A percentile compares a stretch with the other conserved stretches of the same genome.
phyloP scores from a whole-genome alignment of 2,797 vertebrate genomes.

The Sebastes nivosus region DNA sequence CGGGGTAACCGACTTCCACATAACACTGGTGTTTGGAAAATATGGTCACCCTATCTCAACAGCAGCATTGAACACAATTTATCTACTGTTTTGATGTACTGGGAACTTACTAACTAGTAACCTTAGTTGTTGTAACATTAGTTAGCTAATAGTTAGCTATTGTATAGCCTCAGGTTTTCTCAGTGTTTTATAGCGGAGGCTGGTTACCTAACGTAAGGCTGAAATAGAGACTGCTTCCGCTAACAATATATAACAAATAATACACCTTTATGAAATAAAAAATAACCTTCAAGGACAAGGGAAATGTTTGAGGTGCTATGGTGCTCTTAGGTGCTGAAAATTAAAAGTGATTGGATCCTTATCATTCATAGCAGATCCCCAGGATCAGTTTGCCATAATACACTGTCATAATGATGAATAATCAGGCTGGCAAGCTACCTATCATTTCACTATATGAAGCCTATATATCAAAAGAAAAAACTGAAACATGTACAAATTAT shows the following conservation, averaged over 20 bases:
- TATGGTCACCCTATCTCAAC: neutral
- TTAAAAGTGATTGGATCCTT: neutral
- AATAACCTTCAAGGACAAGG: neutral
- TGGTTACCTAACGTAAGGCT: too few relatives aligned
- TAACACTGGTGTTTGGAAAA: neutral
- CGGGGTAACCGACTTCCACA: neutral
- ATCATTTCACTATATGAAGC: neutral
- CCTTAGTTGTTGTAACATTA: neutral
- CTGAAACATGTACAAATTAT: neutral
- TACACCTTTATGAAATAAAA: neutral
- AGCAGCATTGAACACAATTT: neutral
- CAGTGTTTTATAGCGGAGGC: too few relatives aligned
- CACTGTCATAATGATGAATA: neutral
- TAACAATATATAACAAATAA: too few relatives aligned
- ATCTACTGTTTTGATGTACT: neutral
- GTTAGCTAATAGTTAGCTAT: too few relatives aligned
- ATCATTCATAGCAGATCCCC: neutral
- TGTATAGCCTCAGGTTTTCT: too few relatives aligned
- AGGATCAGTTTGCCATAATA: neutral
- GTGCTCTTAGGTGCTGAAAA: fast-evolving
- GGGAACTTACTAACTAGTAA: neutral
- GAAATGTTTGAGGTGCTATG: neutral
- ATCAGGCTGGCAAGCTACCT: neutral
- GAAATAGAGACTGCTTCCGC: too few relatives aligned
- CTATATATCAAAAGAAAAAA: too few relatives aligned